phyloP scores from a whole-genome alignment of 2,888 invertebrate species.

The Drepanosiphum platanoidis region DNA sequence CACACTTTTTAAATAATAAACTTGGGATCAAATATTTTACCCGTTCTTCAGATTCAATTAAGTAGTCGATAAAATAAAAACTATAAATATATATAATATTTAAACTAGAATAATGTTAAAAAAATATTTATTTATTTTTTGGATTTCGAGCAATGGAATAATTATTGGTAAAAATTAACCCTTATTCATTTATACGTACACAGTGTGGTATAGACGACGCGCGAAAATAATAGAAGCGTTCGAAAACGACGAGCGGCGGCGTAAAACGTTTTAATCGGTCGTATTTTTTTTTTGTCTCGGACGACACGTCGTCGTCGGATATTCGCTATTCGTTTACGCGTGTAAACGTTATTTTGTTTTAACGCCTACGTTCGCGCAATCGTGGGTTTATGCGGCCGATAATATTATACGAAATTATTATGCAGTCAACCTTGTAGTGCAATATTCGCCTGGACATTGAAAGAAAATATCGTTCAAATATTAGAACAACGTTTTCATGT shows the following conservation, averaged over 20 bases:
- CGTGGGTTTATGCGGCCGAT: conserved; percentile 16
- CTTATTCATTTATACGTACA: no score
- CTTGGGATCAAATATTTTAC: no score
- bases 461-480: background rate
- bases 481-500: background rate
- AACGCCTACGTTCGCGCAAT: background rate
- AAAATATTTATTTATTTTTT: no score
- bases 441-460: conserved; percentile 1
- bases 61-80: no score
- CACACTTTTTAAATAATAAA: no score
- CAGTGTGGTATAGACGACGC: background rate
- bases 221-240: background rate
- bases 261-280: background rate
- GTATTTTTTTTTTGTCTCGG: background rate
- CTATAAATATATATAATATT: no score
- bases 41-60: no score
- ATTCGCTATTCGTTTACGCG: background rate
- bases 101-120: no score
- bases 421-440: conserved; percentile 21
- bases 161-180: no score
- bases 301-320: background rate
- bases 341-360: background rate
- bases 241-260: background rate
- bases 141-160: no score
- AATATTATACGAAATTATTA: conserved; percentile 21